These are phyloP conservation scores for Darevskia mixta DNA, from an alignment of 2,797 vertebrate species.

Conservation along the genomic window DNA sequence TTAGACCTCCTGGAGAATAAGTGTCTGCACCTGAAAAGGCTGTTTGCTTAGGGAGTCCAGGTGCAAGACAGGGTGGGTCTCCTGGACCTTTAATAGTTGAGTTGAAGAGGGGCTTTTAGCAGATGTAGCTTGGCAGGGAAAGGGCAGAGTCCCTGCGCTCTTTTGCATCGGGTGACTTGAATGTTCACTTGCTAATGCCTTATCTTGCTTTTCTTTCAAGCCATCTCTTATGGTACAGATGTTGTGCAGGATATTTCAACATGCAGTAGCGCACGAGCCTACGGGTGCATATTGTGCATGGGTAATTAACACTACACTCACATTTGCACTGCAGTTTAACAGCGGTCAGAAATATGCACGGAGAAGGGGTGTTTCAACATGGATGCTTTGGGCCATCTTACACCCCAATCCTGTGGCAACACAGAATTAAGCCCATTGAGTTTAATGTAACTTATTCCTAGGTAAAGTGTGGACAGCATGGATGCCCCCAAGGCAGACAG, in stretches of 20 bases:
- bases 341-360: neutral
- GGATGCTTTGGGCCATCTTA: neutral
- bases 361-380: neutral
- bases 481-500: too few relatives aligned
- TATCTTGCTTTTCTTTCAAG: neutral
- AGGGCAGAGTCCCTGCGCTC: too few relatives aligned
- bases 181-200: neutral
- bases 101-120: too few relatives aligned
- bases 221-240: neutral
- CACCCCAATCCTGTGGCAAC: too few relatives aligned
- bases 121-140: too few relatives aligned
- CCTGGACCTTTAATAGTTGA: too few relatives aligned
- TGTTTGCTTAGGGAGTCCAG: neutral
- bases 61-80: too few relatives aligned
- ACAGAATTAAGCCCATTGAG: too few relatives aligned
- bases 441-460: too few relatives aligned
- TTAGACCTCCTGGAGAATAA: slow-evolving; percentile 9
- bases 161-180: too few relatives aligned
- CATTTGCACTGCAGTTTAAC: neutral
- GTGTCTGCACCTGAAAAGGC: neutral
- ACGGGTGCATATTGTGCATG: neutral
- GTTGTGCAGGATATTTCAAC: neutral
- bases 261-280: neutral
- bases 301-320: neutral
- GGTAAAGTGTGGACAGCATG: too few relatives aligned